Evolutionary conservation across 2,888 invertebrate genomes (phyloP), one percentile per base, ranked within the genome.

Genomic region (Scelioninae gen. 2): DNA sequence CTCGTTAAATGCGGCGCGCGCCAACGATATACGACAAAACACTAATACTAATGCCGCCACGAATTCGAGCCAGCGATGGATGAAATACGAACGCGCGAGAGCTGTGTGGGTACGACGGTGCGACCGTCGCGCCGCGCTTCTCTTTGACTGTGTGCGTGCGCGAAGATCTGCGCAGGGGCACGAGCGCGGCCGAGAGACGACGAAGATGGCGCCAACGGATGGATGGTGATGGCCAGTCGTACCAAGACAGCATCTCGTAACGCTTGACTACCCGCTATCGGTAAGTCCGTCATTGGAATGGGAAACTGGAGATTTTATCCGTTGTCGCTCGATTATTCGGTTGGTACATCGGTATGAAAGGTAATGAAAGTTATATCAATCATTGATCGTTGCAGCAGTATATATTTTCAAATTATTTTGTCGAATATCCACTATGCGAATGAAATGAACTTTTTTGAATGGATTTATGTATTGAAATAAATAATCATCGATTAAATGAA

Each of bases 1-100:
- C 79, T 79, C 80, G 81, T 84, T 84, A 84, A 83, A 81, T 81
- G 80, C 77, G 73, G 68, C 60, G 73, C 64, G 67, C 73, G 71
- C 73, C 70, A 70, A 60, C 75, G 55, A 73, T 69, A 58, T 64
- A 72, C 72, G 65, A 72, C 72, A 65, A 65, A 60, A 71, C 71
- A 71, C 72, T 65, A 65, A 65, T 65, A 65, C 71, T 35, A 65
- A 31, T 33, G 18, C 48, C 31, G 13, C 19, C 43, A 46, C 31
- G 53, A 46, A 39, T 69, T 61, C 61, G 31, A 61, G 60, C 45
- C 50, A 28, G 39, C 33, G 57, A 65, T 28, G 63, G 33, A 55
- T 58, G 33, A 57, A 58, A 50, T 58, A 67, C 57, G 57, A 41
- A 45, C 33, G 52, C 16, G 16, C 25, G 43, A 18, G 18, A 43